A percentile compares a stretch with the other conserved stretches of the same genome.
Evolutionary conservation across 1,140 invertebrate species (phyloP).

Genomic region (Antheraea pernyi): DNA sequence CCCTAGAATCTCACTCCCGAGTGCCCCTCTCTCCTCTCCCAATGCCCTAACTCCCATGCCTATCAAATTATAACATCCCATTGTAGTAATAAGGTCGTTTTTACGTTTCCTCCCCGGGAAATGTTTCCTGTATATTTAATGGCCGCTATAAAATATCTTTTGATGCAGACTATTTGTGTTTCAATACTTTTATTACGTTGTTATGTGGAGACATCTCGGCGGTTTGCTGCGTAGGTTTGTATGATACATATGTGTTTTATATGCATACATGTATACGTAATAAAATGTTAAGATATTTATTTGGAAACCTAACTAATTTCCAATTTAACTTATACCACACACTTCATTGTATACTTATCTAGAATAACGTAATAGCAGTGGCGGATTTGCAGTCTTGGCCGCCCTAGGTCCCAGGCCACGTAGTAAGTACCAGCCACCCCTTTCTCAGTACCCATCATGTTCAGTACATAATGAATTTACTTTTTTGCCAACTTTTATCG

Average conservation of each 20-base stretch:
- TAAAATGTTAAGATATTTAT: neutral
- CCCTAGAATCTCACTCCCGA: constrained; percentile 62
- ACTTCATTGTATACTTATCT: too few relatives aligned
- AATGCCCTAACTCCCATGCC: constrained; percentile 38
- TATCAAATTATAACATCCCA: constrained; percentile 62
- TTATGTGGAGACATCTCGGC: neutral
- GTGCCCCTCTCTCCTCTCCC: constrained; percentile 54
- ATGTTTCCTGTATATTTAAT: constrained; percentile 50
- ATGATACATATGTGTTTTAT: neutral
- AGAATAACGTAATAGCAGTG: too few relatives aligned
- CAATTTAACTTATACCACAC: too few relatives aligned
- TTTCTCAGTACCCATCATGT: too few relatives aligned
- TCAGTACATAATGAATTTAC: too few relatives aligned
- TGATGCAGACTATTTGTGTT: constrained; percentile 44
- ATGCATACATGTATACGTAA: neutral
- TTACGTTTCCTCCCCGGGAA: constrained; percentile 44
- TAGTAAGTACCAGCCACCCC: too few relatives aligned
- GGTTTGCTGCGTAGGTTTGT: constrained; percentile 4
- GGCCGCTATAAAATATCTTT: constrained; percentile 55
- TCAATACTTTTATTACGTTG: constrained; percentile 14
- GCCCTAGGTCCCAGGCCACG: too few relatives aligned
- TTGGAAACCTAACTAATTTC: too few relatives aligned
- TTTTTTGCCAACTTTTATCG: too few relatives aligned
- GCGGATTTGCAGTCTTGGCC: too few relatives aligned
- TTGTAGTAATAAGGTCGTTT: constrained; percentile 63